phyloP scores from a whole-genome alignment of 2,113 vertebrate genomes.

The Phyllopteryx taeniolatus region DNA sequence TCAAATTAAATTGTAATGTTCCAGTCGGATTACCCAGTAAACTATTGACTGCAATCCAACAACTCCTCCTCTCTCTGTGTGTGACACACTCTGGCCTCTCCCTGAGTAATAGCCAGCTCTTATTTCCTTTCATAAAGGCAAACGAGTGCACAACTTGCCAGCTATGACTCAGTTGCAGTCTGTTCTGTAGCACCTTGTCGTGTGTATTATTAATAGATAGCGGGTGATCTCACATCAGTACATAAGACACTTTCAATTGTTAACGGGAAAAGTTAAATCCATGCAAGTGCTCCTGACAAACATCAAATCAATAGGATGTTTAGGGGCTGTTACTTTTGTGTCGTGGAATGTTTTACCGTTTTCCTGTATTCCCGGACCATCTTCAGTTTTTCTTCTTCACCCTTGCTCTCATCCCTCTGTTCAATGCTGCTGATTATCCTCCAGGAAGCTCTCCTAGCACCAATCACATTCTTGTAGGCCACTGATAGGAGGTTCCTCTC shows the following conservation, averaged over 20 bases:
- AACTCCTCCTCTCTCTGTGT: constrained; percentile 39
- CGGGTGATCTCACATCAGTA: constrained; percentile 13
- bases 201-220: constrained; percentile 21
- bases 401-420: constrained; percentile 97
- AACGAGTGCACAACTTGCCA: constrained; percentile 27
- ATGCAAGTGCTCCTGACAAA: not conserved
- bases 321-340: not conserved
- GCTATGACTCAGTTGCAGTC: constrained; percentile 51
- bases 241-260: constrained; percentile 9
- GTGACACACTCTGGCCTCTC: constrained; percentile 50
- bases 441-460: constrained; percentile 97
- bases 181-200: constrained; percentile 32
- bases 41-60: constrained; percentile 42
- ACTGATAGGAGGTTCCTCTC: constrained; percentile 97
- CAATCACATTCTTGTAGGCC: constrained; percentile 98
- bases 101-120: constrained; percentile 51
- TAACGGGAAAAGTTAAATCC: no score
- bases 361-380: constrained; percentile 98
- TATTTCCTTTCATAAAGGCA: constrained; percentile 50
- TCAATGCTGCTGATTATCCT: constrained; percentile 99
- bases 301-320: not conserved
- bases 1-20: not conserved
- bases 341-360: constrained; percentile 76
- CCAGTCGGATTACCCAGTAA: constrained; percentile 22
- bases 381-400: constrained; percentile 92